These are phyloP conservation scores for Cryptocheilus praepositus DNA, from an alignment of 2,888 invertebrate genomes.

Conservation along the genomic window DNA sequence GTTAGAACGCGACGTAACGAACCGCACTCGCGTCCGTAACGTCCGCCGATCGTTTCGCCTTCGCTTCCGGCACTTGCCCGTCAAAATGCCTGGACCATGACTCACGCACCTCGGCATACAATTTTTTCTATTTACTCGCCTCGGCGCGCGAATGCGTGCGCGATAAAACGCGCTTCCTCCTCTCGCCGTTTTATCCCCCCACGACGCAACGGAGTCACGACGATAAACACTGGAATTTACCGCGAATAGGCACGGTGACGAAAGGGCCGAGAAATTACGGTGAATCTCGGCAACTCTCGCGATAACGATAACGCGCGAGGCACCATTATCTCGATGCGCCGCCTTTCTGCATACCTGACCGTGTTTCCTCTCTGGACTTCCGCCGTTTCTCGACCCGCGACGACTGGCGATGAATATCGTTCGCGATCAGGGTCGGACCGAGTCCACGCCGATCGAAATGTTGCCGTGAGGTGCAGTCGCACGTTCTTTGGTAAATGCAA, in stretches of 20 bases:
- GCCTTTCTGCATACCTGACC: constrained; percentile 22
- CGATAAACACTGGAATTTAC: constrained; percentile 42
- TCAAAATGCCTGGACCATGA: no score
- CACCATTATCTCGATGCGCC: constrained; percentile 3
- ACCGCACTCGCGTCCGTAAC: no score
- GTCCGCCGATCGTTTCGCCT: no score
- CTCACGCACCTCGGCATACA: no score
- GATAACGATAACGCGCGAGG: constrained; percentile 22
- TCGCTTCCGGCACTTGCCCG: no score
- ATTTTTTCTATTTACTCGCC: no score
- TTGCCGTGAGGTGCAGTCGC: no score
- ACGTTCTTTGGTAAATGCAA: no score
- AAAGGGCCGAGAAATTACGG: constrained; percentile 20
- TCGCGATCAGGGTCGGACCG: constrained; percentile 1
- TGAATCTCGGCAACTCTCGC: constrained; percentile 13
- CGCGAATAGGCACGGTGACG: constrained; percentile 27
- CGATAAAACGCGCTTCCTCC: background rate
- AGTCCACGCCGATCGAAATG: no score
- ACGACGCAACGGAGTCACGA: constrained; percentile 11
- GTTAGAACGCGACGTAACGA: no score
- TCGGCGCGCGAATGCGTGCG: no score
- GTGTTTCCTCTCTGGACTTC: constrained; percentile 21
- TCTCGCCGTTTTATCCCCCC: constrained; percentile 4
- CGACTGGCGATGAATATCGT: constrained; percentile 32
- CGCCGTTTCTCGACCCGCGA: constrained; percentile 34